Evolutionary conservation across 1,140 invertebrate species (phyloP), one percentile per base, ranked within the genome.

Genomic region (Panonychus citri): DNA sequence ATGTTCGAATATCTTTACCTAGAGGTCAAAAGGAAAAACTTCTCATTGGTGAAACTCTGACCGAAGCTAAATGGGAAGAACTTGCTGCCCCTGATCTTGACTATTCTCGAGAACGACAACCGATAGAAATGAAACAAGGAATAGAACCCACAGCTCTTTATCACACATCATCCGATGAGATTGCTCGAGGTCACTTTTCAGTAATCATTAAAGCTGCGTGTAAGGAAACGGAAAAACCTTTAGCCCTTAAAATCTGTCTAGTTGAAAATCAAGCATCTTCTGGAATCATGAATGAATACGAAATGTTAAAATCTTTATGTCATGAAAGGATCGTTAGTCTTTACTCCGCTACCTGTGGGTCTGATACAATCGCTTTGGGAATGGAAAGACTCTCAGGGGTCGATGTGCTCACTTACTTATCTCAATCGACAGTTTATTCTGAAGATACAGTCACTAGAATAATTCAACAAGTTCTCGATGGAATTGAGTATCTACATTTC

Each of bases 401-500:
- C n/a, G 85, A 94, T 65, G 76, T 94, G 40, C 68, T 93, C 0
- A 85, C 85, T 0, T 90, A 87, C 64, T 73, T 95, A 17, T 80
- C 85, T 1, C 82, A 79, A 59, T 76, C 80, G 53, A 82, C 88
- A 63, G 81, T 86, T 61, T 96, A 93, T 67, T 78, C 78, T 0
- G 91, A 95, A 70, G 84, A 91, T 66, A 82, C 80, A 67, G 85
- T 95, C 1, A 79, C 85, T 2, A 80, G 76, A 1, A 79, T 91
- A 12, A 74, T 93, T 10, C 77, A 76, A 7, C 89, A 86, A 69
- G 73, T 89, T 3, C 69, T 91, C 37, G 85, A 91, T 67, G 87
- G 77, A 1, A 67, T 91, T 10, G 84, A 91, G 21, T 95, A 93
- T 66, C 70, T 96, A 8, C 89, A 96, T 66, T 89, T 88, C 81